These are phyloP conservation scores for Seira sanloemensis DNA, from an alignment of 2,888 invertebrate species.

Conservation along the genomic window DNA sequence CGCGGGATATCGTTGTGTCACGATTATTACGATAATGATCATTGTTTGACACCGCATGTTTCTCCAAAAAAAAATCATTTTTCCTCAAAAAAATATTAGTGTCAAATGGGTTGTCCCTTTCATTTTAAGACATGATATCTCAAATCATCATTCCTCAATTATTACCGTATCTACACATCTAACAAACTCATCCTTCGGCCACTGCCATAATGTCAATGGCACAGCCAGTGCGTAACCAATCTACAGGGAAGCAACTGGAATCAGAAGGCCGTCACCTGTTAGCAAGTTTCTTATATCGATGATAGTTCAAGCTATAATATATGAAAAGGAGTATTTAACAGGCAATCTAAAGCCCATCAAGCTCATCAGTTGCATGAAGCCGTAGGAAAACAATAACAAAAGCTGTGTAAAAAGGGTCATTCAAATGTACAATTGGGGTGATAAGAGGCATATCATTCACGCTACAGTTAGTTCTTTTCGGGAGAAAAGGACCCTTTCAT, in stretches of 20 bases:
- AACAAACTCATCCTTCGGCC: no score
- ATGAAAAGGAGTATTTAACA: constrained; percentile 49
- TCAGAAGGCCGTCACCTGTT: constrained; percentile 56
- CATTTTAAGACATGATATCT: no score
- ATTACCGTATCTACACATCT: no score
- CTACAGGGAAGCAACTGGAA: constrained; percentile 18
- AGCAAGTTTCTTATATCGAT: constrained; percentile 29
- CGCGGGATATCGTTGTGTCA: no score
- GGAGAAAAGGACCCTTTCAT: no score
- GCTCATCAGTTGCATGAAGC: constrained; percentile 56
- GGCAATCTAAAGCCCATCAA: constrained; percentile 64
- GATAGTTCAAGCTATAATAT: constrained; percentile 7
- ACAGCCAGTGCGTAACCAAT: constrained; percentile 59
- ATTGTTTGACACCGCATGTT: no score
- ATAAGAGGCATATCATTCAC: constrained; percentile 57
- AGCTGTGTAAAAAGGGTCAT: constrained; percentile 43
- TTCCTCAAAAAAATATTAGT: no score
- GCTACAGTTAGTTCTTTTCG: constrained; percentile 48
- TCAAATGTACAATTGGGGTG: constrained; percentile 38
- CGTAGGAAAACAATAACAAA: constrained; percentile 39
- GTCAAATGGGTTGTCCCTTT: no score
- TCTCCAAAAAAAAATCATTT: no score
- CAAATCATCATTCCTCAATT: no score
- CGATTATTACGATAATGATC: no score
- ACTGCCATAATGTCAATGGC: no score